A percentile compares a stretch with the other conserved stretches of the same genome.
Conservation (phyloP, 2,113 vertebrate genomes). For the Hydrochoerus hydrochaeris region DNA sequence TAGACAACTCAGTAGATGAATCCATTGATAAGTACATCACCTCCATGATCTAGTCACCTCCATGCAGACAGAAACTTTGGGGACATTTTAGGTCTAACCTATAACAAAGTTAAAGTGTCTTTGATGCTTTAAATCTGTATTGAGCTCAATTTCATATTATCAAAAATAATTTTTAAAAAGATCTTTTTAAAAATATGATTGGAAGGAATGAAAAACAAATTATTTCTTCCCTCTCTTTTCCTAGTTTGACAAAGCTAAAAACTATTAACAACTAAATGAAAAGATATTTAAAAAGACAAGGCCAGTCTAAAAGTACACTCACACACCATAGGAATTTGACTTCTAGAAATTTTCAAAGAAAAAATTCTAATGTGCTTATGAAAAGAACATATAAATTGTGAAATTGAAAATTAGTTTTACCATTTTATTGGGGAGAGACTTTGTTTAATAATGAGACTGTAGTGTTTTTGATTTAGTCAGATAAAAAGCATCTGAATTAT, state of each 20-base stretch:
- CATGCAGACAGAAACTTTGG: not conserved
- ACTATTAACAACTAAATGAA: not conserved
- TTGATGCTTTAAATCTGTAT: not conserved
- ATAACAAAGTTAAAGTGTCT: not conserved
- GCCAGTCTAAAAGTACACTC: not conserved
- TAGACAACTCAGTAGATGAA: not conserved
- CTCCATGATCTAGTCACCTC: not conserved
- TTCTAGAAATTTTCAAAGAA: conserved; percentile 21
- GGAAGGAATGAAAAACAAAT: conserved; percentile 14
- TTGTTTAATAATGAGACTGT: conserved; percentile 66
- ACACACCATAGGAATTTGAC: not conserved
- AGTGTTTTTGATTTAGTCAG: conserved; percentile 53
- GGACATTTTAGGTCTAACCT: not conserved
- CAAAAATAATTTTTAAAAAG: conserved; percentile 6
- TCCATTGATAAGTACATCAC: not conserved
- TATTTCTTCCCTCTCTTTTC: not conserved
- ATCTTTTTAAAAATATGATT: not conserved
- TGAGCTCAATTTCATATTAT: not conserved
- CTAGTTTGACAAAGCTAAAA: not conserved
- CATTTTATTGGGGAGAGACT: conserved; percentile 28
- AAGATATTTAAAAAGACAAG: not conserved
- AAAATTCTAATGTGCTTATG: not conserved
- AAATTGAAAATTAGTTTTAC: not conserved
- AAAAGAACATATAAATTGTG: conserved; percentile 42
- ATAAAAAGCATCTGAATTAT: conserved; percentile 67